Evolutionary conservation across 2,888 invertebrate genomes (phyloP).

Genomic region (Scotopteryx bipunctaria): DNA sequence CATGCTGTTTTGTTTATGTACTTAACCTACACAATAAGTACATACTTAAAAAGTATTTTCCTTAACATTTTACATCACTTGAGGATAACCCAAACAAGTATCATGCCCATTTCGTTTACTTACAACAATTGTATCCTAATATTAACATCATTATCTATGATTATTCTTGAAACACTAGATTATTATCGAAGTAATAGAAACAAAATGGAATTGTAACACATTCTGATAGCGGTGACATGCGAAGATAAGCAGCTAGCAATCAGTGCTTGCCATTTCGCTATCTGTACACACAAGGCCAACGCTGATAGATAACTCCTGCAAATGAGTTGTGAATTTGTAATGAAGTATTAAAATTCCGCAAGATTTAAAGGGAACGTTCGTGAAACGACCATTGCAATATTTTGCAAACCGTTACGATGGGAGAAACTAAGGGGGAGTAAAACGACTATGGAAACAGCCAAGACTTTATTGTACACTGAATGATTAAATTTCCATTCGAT

Average conservation of each 20-base stretch:
- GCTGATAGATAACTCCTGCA: slow-evolving; percentile 42
- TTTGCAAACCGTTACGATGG: slow-evolving; percentile 1
- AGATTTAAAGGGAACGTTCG: slow-evolving; percentile 20
- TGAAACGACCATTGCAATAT: slow-evolving; percentile 11
- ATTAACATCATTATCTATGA: not conserved
- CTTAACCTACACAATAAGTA: not conserved
- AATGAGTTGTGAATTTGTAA: slow-evolving; percentile 28
- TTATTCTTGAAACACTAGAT: not conserved
- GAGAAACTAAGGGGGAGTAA: slow-evolving; percentile 2
- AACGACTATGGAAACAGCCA: not conserved
- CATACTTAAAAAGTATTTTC: slow-evolving; percentile 6
- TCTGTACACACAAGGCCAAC: slow-evolving; percentile 41
- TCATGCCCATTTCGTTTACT: not conserved
- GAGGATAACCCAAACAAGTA: slow-evolving; percentile 9
- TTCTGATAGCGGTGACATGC: slow-evolving; percentile 17
- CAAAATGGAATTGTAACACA: slow-evolving; percentile 8
- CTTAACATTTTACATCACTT: not conserved
- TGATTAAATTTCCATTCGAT: not conserved
- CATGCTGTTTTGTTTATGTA: not conserved
- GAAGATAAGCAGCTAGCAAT: slow-evolving; percentile 28
- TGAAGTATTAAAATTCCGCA: slow-evolving; percentile 23
- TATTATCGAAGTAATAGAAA: not conserved
- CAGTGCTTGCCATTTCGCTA: slow-evolving; percentile 36
- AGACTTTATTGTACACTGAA: not conserved
- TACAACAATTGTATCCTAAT: too few relatives aligned